Evolutionary conservation across 2,888 invertebrate species (phyloP), one percentile per base, ranked within the genome.

Genomic region (Thera obeliscata): DNA sequence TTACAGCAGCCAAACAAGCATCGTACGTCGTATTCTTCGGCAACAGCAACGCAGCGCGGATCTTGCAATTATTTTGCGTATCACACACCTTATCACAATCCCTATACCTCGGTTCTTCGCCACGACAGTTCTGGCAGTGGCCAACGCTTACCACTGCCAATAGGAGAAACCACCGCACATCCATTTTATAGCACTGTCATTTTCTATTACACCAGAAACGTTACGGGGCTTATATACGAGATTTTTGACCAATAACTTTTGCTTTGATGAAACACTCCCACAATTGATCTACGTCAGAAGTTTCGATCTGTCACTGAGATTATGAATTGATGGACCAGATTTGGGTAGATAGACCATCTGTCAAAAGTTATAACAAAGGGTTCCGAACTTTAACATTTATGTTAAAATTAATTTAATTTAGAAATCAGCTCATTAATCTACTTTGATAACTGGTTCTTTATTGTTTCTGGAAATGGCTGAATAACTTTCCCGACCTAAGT

Each of bases 31-130:
- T 88, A 77, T 95, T 95, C 62, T 94, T 93, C 0, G 97, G 96
- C 66, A 97, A 83, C 70, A 97, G 87, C 33, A 97, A 89, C 2
- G 96, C 95, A 0, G 96, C 95, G 61, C 95, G 92, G 54, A 97
- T 92, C 56, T 94, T 94, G 80, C 97, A 97, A 4, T 81, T 84
- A 4, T 91, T 93, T 50, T 87, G 79, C 2, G 77, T 81, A 71
- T 89, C 89, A 74, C 95, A 95, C 49, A 95, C 76, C 56, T 87
- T 83, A 74, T 94, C 94, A 77, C 95, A 95, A 1, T 82, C 81
- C 33, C 91, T 81, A 67, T 80, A 74, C 55, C 84, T 81, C 2
- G 85, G 86, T 73, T 89, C 87, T 60, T 89, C 87, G 0, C 86
- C 89, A 1, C 92, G 84, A 73, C 93, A 93, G 78, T 92, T 91